These are phyloP conservation scores for Eretmochelys imbricata DNA, from an alignment of 2,113 vertebrate genomes.

Conservation along the genomic window DNA sequence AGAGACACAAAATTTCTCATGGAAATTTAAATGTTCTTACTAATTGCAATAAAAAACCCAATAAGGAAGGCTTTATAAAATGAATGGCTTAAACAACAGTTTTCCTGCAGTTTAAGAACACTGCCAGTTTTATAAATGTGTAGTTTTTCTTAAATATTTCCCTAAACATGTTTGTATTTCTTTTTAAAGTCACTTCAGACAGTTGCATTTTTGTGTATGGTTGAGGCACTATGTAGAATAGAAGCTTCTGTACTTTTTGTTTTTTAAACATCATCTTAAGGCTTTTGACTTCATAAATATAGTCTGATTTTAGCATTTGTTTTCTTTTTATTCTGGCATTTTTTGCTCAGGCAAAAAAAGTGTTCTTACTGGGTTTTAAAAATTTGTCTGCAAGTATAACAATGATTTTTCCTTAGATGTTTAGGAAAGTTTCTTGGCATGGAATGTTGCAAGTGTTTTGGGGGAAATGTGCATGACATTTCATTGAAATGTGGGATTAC, in stretches of 20 bases:
- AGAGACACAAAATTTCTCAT: rapidly evolving
- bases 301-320: not conserved
- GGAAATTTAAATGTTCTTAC: not conserved
- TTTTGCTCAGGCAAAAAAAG: not conserved
- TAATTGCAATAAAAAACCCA: not conserved
- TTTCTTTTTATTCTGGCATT: not conserved
- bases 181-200: not conserved
- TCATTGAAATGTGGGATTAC: not conserved
- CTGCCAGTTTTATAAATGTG: rapidly evolving
- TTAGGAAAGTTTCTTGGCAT: not conserved
- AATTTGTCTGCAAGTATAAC: not conserved
- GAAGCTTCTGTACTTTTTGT: not conserved
- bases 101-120: not conserved
- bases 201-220: not conserved
- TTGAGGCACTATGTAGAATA: not conserved
- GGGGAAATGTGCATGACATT: not conserved
- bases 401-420: not conserved
- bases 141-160: not conserved
- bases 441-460: not conserved
- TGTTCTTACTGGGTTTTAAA: not conserved
- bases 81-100: not conserved
- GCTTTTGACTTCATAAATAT: rapidly evolving
- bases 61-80: not conserved
- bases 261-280: rapidly evolving
- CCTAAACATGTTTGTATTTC: rapidly evolving